phyloP scores from a whole-genome alignment of 92 coral and sea anemone species.

The Porites cylindrica region DNA sequence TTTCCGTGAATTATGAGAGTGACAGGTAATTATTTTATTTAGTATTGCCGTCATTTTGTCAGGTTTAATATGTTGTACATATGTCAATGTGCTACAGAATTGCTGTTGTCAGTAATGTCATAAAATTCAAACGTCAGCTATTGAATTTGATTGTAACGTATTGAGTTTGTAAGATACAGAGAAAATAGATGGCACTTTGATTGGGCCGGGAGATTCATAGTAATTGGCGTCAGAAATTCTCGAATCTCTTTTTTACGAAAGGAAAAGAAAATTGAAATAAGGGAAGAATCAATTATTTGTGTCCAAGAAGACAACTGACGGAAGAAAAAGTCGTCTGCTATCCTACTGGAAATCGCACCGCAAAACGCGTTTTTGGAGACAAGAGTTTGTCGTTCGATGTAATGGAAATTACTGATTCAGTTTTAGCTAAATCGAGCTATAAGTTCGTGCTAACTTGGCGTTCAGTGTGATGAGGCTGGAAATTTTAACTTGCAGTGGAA shows the following conservation, averaged over 20 bases:
- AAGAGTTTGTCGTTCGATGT: no score
- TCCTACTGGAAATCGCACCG: no score
- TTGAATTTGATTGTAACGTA: background rate
- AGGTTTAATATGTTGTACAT: background rate
- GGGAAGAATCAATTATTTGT: no score
- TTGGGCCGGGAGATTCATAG: background rate
- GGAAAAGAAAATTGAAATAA: background rate
- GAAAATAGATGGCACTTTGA: background rate
- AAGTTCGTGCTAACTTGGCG: no score
- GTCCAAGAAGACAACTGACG: background rate
- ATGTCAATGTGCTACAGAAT: background rate
- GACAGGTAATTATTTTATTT: slow-evolving; percentile 9
- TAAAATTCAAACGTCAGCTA: background rate
- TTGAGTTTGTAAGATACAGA: background rate
- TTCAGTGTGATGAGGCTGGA: no score
- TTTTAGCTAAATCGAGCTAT: no score
- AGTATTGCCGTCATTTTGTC: slow-evolving; percentile 32
- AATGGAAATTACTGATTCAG: no score
- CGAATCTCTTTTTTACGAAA: background rate
- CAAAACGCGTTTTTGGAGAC: no score
- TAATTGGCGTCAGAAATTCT: background rate
- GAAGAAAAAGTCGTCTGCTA: background rate
- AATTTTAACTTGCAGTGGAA: no score
- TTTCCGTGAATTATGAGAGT: slow-evolving; percentile 17
- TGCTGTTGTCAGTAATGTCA: background rate